These are phyloP conservation scores for Noctua pronuba DNA, from an alignment of 2,888 invertebrate species.

Conservation along the genomic window DNA sequence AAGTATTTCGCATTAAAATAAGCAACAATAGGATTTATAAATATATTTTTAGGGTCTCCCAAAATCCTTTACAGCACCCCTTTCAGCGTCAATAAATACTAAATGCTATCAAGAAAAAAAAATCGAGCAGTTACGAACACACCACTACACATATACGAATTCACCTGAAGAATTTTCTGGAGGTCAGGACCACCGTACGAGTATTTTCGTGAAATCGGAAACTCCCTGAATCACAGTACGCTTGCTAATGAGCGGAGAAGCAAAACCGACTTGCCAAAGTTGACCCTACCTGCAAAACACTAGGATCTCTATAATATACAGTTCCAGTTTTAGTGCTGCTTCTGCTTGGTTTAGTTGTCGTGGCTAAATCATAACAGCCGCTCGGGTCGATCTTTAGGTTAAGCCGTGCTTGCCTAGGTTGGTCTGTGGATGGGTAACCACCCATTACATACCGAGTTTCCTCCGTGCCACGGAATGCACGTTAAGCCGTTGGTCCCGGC, in stretches of 20 bases:
- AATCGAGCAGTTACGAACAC: not conserved
- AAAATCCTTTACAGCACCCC: not conserved
- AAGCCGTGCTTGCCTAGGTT: no score
- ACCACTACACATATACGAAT: not conserved
- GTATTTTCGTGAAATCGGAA: constrained; percentile 15
- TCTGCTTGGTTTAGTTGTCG: not conserved
- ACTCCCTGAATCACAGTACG: constrained; percentile 11
- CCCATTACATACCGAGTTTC: no score
- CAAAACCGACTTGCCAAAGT: constrained; percentile 13
- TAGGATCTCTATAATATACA: not conserved
- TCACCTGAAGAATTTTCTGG: not conserved
- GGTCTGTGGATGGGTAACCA: no score
- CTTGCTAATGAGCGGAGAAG: constrained; percentile 25
- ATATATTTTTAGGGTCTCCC: not conserved
- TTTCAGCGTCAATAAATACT: not conserved
- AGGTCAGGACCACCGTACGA: not conserved
- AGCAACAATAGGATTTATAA: constrained; percentile 22
- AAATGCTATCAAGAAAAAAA: not conserved
- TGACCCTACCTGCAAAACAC: constrained; percentile 7
- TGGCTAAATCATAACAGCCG: no score
- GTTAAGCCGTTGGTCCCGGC: no score
- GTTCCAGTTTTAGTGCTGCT: not conserved
- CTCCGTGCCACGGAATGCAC: no score
- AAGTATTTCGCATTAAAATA: constrained; percentile 17
- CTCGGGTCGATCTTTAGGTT: no score